These are phyloP conservation scores for Macheiramphus alcinus DNA, from an alignment of 2,113 vertebrate species.

Conservation along the genomic window DNA sequence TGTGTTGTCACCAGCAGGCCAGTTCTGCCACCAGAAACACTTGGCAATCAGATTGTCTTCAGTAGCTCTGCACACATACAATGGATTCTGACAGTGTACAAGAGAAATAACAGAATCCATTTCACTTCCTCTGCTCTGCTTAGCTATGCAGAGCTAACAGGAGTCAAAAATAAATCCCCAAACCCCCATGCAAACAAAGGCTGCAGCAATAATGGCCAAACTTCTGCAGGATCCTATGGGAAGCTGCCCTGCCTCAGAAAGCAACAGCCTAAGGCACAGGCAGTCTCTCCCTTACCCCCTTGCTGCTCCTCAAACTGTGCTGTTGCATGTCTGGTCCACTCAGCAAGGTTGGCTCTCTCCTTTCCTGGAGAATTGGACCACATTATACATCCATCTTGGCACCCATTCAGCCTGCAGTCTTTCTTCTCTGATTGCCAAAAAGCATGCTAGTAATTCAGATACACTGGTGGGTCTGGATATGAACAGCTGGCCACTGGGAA, in stretches of 20 bases:
- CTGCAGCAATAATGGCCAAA: neutral
- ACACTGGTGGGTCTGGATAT: neutral
- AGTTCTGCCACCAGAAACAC: neutral
- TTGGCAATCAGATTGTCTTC: neutral
- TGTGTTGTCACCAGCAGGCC: neutral
- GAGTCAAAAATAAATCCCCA: neutral
- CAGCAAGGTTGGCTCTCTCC: neutral
- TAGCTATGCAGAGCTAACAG: neutral
- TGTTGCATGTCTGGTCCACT: neutral
- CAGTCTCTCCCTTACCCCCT: neutral
- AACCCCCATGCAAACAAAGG: neutral
- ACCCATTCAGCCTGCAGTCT: neutral
- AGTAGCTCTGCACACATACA: neutral
- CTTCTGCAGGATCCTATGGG: neutral
- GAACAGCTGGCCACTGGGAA: constrained; percentile 34
- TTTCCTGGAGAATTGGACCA: neutral
- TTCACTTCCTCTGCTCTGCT: neutral
- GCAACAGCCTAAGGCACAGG: neutral
- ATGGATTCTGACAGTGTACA: neutral
- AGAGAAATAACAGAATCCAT: neutral
- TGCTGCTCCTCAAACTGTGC: neutral
- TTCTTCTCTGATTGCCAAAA: constrained; percentile 13
- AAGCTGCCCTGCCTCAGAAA: neutral
- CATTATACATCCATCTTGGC: neutral
- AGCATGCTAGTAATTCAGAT: neutral